Conservation (phyloP, 1,140 invertebrate species). For the Drosophila sulfurigaster region DNA sequence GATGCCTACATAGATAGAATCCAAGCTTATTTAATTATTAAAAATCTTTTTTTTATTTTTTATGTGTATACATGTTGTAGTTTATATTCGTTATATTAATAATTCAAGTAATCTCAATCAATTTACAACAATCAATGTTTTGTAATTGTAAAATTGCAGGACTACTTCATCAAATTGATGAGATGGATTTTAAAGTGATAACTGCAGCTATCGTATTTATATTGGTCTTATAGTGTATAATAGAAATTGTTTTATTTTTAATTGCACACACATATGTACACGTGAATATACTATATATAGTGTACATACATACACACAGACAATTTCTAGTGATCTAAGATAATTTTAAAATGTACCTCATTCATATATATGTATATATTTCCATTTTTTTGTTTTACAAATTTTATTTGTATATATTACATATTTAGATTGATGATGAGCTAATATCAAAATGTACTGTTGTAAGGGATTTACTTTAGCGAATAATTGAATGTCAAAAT, state of each 20-base stretch:
- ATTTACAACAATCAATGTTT: constrained; percentile 60
- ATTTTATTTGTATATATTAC: constrained; percentile 24
- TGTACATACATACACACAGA: constrained; percentile 45
- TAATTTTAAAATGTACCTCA: constrained; percentile 1
- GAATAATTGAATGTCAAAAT: constrained; percentile 20
- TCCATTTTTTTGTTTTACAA: constrained; percentile 5
- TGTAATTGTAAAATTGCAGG: constrained; percentile 83
- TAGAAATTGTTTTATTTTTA: constrained; percentile 54
- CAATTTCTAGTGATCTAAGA: constrained; percentile 34
- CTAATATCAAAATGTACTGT: constrained; percentile 51
- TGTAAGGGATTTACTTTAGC: constrained; percentile 20
- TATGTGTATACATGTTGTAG: neutral
- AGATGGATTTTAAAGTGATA: constrained; percentile 85
- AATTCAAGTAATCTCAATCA: constrained; percentile 19
- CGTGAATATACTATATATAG: constrained; percentile 53
- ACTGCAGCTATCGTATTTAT: constrained; percentile 74
- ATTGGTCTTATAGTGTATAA: constrained; percentile 55
- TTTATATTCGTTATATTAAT: constrained; percentile 7
- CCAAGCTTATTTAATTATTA: neutral
- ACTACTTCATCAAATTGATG: constrained; percentile 84
- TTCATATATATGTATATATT: constrained; percentile 21
- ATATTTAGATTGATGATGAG: constrained; percentile 39
- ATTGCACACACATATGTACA: constrained; percentile 33
- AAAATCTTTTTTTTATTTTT: neutral
- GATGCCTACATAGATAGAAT: neutral